Base-by-base conservation (phyloP, 2,113 vertebrate species). In the Ictalurus punctatus region DNA sequence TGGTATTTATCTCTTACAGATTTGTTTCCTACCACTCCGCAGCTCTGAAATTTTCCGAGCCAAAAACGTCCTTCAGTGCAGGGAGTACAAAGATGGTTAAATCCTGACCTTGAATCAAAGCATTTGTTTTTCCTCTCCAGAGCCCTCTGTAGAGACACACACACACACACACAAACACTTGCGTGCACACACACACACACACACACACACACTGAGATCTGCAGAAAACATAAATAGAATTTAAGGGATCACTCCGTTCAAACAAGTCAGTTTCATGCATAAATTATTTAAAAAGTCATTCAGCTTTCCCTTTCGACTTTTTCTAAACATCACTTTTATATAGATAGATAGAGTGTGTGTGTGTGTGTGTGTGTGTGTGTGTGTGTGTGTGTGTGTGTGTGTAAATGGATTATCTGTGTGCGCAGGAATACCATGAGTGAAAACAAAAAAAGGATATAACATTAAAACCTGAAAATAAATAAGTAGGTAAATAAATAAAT, bases 1-100 rank as follows among this genome's bases (percentile, higher is more conserved):
- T 44, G 90, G 90, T 86, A 89, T 92, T 92, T 17, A 94, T 95
- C 95, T 92, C 92, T 90, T 94, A 92, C 80, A 79, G 88, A 92
- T 95, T 93, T 94, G 92, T 93, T 93, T 93, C 74, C 89, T 89
- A 81, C 89, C 89, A 88, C 89, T 90, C 88, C 90, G 65, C 87
- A 88, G 86, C 87, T 92, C 90, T 6, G 88, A 92, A 92, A 88
- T 44, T 93, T 94, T 94, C 91, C 88, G 83, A 34, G 82, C 90
- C 91, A 89, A 91, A 93, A 91, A 93, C 87, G 86, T 91, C 89
- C 65, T 76, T 85, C 9, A 83, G 86, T 90, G 87, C 90, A 91
- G 80, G 87, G 93, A 90, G 52, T 34, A n/a, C 63, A 40, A 69
- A 19, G 69, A 69, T 4, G 7, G 76, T 65, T 90, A 83, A 91